Evolutionary conservation across 37 sponge, comb jelly and placozoan species (phyloP).

Genomic region (Aplysina aerophoba): DNA sequence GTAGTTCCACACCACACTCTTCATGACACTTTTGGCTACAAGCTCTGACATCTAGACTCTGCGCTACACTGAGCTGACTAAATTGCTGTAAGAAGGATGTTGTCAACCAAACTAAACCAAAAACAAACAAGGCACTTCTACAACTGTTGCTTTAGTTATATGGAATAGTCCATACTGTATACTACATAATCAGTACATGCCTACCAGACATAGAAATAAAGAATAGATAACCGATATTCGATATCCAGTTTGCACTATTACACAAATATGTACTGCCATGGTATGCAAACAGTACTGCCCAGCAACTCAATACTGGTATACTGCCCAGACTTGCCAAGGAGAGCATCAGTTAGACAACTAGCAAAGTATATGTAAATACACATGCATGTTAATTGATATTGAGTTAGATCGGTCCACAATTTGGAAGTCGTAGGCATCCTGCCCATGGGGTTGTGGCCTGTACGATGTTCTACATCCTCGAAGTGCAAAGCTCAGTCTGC

Average conservation of each 20-base stretch:
- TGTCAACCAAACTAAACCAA: background rate
- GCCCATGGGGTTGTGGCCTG: too few relatives aligned
- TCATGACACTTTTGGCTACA: background rate
- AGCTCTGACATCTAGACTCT: background rate
- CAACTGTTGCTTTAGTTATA: background rate
- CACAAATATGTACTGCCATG: background rate
- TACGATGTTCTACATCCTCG: too few relatives aligned
- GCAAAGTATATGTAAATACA: too few relatives aligned
- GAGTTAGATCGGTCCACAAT: too few relatives aligned
- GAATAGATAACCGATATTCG: background rate
- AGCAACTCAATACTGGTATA: conserved; percentile 23
- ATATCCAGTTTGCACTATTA: background rate
- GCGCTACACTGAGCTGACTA: background rate
- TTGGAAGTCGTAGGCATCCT: too few relatives aligned
- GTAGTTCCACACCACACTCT: conserved; percentile 1
- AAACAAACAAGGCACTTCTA: background rate
- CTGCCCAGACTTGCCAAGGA: too few relatives aligned
- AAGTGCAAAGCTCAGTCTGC: too few relatives aligned
- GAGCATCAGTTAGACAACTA: too few relatives aligned
- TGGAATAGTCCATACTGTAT: background rate
- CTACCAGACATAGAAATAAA: background rate
- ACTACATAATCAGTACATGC: background rate
- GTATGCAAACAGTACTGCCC: background rate
- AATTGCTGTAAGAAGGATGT: background rate
- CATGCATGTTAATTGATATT: too few relatives aligned